A percentile compares a stretch with the other conserved stretches of the same genome.
These are phyloP conservation scores for Eupithecia pulchellata DNA, from an alignment of 2,888 invertebrate species.

Conservation along the genomic window DNA sequence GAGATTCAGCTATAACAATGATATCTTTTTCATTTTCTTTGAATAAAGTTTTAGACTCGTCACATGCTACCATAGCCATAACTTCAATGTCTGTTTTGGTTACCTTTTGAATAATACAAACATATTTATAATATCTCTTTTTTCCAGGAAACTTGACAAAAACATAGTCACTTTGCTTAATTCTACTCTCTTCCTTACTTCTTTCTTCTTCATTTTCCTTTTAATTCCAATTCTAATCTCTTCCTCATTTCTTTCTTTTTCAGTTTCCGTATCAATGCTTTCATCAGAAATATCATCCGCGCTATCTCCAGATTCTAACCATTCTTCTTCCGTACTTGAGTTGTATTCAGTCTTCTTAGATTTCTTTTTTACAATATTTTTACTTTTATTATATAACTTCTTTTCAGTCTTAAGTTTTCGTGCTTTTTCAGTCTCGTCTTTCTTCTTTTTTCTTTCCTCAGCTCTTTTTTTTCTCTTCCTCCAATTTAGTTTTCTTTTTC, in stretches of 20 bases:
- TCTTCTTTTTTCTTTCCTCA: conserved; percentile 32
- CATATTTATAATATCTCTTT: conserved; percentile 8
- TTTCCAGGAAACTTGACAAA: conserved; percentile 36
- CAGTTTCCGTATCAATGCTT: conserved; percentile 15
- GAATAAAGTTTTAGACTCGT: conserved; percentile 14
- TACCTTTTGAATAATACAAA: conserved; percentile 15
- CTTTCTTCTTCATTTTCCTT: conserved; percentile 30
- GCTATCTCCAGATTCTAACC: conserved; percentile 38
- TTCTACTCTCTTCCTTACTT: conserved; percentile 21
- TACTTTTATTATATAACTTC: conserved; percentile 36
- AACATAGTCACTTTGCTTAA: conserved; percentile 15
- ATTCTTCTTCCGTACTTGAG: conserved; percentile 30
- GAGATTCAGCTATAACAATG: not conserved
- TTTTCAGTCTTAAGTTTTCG: conserved; percentile 37
- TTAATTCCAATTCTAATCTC: not conserved
- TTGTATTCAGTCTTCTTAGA: conserved; percentile 39
- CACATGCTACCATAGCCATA: conserved; percentile 36
- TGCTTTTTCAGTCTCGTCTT: conserved; percentile 37
- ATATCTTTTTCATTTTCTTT: conserved; percentile 3
- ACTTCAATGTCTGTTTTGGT: conserved; percentile 34
- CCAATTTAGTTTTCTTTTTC: conserved; percentile 22
- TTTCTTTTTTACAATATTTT: conserved; percentile 39
- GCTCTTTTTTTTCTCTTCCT: conserved; percentile 25
- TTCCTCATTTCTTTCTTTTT: not conserved
- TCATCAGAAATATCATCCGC: conserved; percentile 33